phyloP scores from a whole-genome alignment of 2,888 invertebrate genomes.

The Nomada goodeniana region DNA sequence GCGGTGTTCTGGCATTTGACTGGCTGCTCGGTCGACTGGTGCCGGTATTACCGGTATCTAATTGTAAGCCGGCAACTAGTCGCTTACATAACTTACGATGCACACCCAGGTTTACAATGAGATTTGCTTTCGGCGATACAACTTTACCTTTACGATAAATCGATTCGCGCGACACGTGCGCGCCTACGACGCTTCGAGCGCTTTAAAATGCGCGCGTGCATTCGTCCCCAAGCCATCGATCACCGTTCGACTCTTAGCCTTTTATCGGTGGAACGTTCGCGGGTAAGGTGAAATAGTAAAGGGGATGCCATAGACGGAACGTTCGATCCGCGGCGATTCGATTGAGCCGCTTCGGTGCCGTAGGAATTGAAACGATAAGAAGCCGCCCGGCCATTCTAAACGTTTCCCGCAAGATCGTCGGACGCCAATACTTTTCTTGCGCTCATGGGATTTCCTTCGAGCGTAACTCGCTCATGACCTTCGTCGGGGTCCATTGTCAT shows the following conservation, averaged over 20 bases:
- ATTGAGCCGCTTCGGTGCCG: conserved; percentile 6
- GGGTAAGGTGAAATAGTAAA: conserved; percentile 1
- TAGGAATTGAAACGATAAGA: conserved; percentile 5
- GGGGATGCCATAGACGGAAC: not conserved
- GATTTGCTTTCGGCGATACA: conserved; percentile 70
- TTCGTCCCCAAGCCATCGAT: not conserved
- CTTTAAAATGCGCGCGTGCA: conserved; percentile 1
- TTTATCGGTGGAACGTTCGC: not conserved
- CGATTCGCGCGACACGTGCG: conserved; percentile 30
- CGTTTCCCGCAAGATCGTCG: not conserved
- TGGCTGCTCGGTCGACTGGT: conserved; percentile 44
- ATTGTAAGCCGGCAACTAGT: conserved; percentile 43
- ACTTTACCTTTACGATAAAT: conserved; percentile 68
- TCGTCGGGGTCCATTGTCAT: conserved; percentile 76
- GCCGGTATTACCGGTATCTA: conserved; percentile 57
- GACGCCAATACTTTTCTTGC: conserved; percentile 71
- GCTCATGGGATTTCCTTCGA: conserved; percentile 76
- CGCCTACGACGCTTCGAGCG: not conserved
- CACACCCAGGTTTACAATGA: conserved; percentile 65
- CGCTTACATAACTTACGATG: conserved; percentile 63
- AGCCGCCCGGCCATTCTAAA: not conserved
- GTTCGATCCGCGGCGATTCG: not conserved
- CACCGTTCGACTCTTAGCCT: not conserved
- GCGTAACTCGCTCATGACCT: conserved; percentile 77
- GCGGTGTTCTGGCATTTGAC: conserved; percentile 69